phyloP scores from a whole-genome alignment of 2,113 vertebrate genomes.

The Plotosus lineatus region DNA sequence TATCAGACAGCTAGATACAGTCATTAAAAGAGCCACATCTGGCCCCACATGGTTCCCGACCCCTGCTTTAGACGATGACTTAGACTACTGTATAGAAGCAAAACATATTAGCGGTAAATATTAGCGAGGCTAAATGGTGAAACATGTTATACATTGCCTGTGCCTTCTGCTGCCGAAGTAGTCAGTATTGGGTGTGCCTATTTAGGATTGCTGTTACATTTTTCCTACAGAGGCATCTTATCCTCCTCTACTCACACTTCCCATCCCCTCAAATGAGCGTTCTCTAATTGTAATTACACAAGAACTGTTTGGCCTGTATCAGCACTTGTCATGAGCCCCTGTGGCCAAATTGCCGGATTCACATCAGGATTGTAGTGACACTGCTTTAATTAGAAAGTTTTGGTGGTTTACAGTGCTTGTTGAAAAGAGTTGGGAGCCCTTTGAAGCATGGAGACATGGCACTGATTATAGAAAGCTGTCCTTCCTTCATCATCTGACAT shows the following conservation, averaged over 20 bases:
- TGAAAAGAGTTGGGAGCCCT: constrained; percentile 56
- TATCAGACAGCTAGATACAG: no score
- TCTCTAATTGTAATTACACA: constrained; percentile 60
- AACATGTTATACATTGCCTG: background rate
- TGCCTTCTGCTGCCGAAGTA: background rate
- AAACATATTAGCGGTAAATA: background rate
- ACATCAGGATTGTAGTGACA: constrained; percentile 65
- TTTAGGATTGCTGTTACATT: background rate
- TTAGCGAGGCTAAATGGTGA: background rate
- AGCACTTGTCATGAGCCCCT: constrained; percentile 63
- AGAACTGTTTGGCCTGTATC: constrained; percentile 63
- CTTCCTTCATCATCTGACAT: constrained; percentile 36
- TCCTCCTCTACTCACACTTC: constrained; percentile 12
- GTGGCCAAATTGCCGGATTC: constrained; percentile 60
- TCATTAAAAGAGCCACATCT: no score
- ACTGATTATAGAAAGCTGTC: constrained; percentile 51
- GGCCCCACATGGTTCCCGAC: no score
- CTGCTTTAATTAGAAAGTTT: constrained; percentile 67
- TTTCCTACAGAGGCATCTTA: constrained; percentile 21
- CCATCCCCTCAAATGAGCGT: constrained; percentile 39
- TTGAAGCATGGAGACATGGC: constrained; percentile 58
- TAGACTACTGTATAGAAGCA: no score
- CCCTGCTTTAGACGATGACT: no score
- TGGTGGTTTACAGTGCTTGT: constrained; percentile 50
- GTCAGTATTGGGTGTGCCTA: constrained; percentile 1